These are phyloP conservation scores for Homarus gammarus DNA, from an alignment of 2,888 invertebrate genomes.

Conservation along the genomic window DNA sequence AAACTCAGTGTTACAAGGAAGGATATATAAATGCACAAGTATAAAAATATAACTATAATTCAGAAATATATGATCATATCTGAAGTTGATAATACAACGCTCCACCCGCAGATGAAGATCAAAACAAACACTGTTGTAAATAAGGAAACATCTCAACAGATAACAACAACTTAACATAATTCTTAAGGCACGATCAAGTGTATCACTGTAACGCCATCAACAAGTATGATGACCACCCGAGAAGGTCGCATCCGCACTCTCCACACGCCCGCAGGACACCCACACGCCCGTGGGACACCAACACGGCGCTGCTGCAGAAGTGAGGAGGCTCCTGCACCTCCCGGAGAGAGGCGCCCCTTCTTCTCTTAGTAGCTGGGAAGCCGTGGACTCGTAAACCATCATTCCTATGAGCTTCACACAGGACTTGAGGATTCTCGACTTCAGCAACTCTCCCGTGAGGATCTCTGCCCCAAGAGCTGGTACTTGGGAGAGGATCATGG, in stretches of 20 bases:
- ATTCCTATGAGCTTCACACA: constrained; percentile 11
- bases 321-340: neutral
- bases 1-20: neutral
- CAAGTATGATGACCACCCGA: too few relatives aligned
- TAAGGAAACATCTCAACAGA: constrained; percentile 44
- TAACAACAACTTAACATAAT: constrained; percentile 45
- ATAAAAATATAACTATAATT: constrained; percentile 58
- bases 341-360: neutral
- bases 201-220: neutral
- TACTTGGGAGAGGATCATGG: constrained; percentile 41
- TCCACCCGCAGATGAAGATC: neutral
- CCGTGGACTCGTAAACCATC: constrained; percentile 8
- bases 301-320: neutral
- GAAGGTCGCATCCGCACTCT: too few relatives aligned
- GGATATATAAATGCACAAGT: constrained; percentile 20
- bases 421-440: neutral
- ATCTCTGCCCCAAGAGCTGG: constrained; percentile 27
- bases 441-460: constrained; percentile 2
- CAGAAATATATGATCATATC: constrained; percentile 41
- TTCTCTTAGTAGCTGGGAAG: constrained; percentile 8
- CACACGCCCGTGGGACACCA: neutral
- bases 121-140: constrained; percentile 5
- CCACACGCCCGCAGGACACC: too few relatives aligned
- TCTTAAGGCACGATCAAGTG: constrained; percentile 45
- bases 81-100: constrained; percentile 19